Evolutionary conservation across 2,888 invertebrate genomes (phyloP).

Genomic region (Clistopyga incitator): DNA sequence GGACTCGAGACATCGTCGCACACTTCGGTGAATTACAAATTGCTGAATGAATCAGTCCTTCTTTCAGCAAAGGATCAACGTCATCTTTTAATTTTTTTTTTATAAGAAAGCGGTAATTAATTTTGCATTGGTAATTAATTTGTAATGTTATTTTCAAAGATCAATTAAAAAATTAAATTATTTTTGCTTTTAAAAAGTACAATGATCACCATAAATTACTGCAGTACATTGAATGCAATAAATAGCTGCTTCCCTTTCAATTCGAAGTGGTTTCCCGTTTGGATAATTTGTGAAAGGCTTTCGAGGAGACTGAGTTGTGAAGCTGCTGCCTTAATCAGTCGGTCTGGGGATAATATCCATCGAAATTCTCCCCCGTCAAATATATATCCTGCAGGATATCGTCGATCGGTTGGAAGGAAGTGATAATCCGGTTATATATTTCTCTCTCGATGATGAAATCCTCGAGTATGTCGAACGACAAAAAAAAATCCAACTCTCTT

Average conservation of each 20-base stretch:
- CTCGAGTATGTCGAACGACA: slow-evolving; percentile 85
- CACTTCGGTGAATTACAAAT: slow-evolving; percentile 59
- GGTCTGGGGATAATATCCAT: neutral
- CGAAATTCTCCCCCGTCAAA: slow-evolving; percentile 24
- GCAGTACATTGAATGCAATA: no score
- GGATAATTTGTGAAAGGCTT: no score
- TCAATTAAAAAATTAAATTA: neutral
- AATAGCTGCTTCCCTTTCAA: no score
- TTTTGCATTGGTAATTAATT: neutral
- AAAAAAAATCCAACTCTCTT: slow-evolving; percentile 84
- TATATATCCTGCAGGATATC: slow-evolving; percentile 71
- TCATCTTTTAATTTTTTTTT: neutral
- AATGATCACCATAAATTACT: no score
- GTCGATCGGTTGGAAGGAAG: slow-evolving; percentile 74
- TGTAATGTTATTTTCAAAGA: no score
- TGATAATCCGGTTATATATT: slow-evolving; percentile 82
- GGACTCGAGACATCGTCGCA: slow-evolving; percentile 74
- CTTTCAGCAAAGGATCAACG: neutral
- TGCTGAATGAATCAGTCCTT: slow-evolving; percentile 1
- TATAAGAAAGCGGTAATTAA: neutral
- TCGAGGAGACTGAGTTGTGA: no score
- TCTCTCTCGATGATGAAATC: slow-evolving; percentile 86
- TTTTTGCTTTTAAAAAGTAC: no score
- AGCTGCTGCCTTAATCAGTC: neutral
- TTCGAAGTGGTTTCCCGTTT: no score